These are phyloP conservation scores for Nestor notabilis DNA, from an alignment of 2,113 vertebrate genomes.

Conservation along the genomic window DNA sequence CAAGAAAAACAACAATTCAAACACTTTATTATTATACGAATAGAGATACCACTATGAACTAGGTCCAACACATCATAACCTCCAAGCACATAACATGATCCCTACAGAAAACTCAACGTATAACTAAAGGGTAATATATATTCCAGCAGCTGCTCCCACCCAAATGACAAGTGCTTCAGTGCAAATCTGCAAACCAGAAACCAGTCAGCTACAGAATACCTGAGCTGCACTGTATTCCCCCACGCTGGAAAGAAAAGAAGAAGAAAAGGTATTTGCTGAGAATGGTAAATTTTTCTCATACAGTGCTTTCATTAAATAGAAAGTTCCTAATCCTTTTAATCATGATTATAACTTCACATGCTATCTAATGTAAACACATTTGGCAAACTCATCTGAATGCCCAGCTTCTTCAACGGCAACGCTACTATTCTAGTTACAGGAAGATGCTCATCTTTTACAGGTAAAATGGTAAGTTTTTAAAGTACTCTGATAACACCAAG, in stretches of 20 bases:
- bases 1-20: background rate
- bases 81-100: background rate
- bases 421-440: background rate
- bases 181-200: background rate
- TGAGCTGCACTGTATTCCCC: background rate
- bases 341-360: background rate
- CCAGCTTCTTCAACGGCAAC: background rate
- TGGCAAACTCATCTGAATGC: background rate
- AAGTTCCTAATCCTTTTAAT: conserved; percentile 4
- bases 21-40: background rate
- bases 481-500: background rate
- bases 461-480: background rate
- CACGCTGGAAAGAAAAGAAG: background rate
- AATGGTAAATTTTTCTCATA: background rate
- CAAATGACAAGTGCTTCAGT: background rate
- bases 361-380: background rate
- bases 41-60: background rate
- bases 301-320: background rate
- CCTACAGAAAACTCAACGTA: background rate
- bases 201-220: background rate
- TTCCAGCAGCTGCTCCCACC: background rate
- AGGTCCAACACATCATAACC: background rate
- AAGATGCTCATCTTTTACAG: background rate
- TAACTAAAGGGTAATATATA: background rate
- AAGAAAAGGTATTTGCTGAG: background rate